Percentiles rank a stretch among this genome's conserved stretches.
Evolutionary conservation across 1,140 invertebrate genomes (phyloP).

Genomic region (Scaptomyza hsui): DNA sequence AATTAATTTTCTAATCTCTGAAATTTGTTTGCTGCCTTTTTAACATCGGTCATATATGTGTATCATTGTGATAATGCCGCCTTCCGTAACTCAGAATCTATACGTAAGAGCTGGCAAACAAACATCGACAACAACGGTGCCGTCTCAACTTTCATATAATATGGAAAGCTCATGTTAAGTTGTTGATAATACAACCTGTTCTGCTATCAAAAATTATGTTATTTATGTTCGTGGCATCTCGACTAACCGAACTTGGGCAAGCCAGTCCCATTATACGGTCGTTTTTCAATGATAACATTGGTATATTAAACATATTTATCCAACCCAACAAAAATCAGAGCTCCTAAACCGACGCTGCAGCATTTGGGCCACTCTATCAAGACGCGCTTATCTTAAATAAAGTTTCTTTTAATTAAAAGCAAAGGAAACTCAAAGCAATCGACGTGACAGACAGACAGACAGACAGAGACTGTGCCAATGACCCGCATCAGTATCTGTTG

Average conservation of each 20-base stretch:
- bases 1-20: too few species aligned
- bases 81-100: background rate
- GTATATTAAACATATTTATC: conserved; percentile 63
- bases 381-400: conserved; percentile 70
- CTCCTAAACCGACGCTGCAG: conserved; percentile 56
- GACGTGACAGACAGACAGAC: too few species aligned
- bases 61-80: background rate
- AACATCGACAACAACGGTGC: conserved; percentile 19
- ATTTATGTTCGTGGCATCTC: conserved; percentile 59
- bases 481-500: conserved; percentile 65
- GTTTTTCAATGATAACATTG: conserved; percentile 72
- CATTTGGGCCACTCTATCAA: conserved; percentile 56
- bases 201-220: conserved; percentile 72
- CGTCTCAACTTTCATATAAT: conserved; percentile 50
- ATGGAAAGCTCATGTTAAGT: conserved; percentile 68
- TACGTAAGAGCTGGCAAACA: background rate
- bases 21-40: background rate
- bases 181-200: conserved; percentile 66
- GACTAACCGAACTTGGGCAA: conserved; percentile 53
- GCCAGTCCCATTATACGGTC: conserved; percentile 42
- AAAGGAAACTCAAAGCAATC: conserved; percentile 56
- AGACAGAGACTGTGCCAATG: conserved; percentile 67
- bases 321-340: conserved; percentile 23
- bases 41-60: too few species aligned
- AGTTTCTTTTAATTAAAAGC: conserved; percentile 83